Percentiles rank a stretch among this genome's conserved stretches.
Evolutionary conservation across 2,797 vertebrate species (phyloP).

Genomic region (Muscicapa comitata): DNA sequence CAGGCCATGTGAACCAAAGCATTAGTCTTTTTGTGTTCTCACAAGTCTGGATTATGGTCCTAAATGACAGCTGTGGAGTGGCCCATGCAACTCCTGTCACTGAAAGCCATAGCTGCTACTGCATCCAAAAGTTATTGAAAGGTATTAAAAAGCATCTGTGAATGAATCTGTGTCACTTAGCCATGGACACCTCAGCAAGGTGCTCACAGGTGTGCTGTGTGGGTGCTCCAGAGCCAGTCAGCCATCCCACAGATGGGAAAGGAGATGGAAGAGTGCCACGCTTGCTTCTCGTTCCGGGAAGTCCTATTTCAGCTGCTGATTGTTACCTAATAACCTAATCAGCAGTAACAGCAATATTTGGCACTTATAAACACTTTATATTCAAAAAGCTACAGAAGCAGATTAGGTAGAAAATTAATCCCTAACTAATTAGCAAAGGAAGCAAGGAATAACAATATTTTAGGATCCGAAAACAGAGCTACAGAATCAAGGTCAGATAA

Average conservation of each 20-base stretch:
- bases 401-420: conserved; percentile 50
- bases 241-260: neutral
- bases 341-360: conserved; percentile 50
- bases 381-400: conserved; percentile 24
- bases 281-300: conserved; percentile 23
- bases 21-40: neutral
- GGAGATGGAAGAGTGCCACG: conserved; percentile 5
- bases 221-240: neutral
- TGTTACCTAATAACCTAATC: conserved; percentile 58
- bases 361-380: conserved; percentile 30
- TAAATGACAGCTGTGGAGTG: neutral
- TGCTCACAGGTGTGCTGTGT: neutral
- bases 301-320: conserved; percentile 37
- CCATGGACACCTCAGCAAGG: neutral
- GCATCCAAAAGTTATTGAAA: neutral
- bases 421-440: conserved; percentile 25
- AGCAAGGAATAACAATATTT: neutral
- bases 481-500: neutral
- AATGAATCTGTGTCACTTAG: neutral
- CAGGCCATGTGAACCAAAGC: neutral
- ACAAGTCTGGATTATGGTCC: neutral
- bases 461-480: neutral
- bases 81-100: neutral
- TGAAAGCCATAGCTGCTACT: neutral
- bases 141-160: neutral